Percentiles rank a stretch among this genome's conserved stretches.
These are phyloP conservation scores for Drosophila melanosoma DNA, from an alignment of 2,888 invertebrate genomes.

Conservation along the genomic window DNA sequence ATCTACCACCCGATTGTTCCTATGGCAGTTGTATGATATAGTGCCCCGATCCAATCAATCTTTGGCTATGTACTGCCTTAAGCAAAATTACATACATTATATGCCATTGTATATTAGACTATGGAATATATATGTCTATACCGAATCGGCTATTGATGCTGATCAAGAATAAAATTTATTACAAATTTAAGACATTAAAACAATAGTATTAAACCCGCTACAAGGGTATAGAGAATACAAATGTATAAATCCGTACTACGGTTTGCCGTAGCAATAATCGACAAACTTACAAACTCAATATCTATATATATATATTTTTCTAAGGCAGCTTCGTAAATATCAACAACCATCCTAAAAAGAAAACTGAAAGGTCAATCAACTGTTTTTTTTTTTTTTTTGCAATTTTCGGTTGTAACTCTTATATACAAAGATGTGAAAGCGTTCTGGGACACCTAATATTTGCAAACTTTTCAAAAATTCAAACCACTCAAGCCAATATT, in stretches of 20 bases:
- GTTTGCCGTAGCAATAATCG: slow-evolving; percentile 18
- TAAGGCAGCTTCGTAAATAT: slow-evolving; percentile 19
- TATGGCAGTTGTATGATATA: not conserved
- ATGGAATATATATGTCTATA: not conserved
- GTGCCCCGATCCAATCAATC: not conserved
- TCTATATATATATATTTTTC: slow-evolving; percentile 7
- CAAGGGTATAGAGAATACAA: not conserved
- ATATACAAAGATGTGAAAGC: not conserved
- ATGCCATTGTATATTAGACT: not conserved
- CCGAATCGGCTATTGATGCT: not conserved
- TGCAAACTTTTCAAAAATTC: slow-evolving; percentile 1
- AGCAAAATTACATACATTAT: not conserved
- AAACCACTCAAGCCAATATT: slow-evolving; percentile 1
- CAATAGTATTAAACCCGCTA: not conserved
- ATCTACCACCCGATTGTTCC: not conserved
- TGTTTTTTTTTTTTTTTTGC: not conserved
- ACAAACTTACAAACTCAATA: slow-evolving; percentile 15
- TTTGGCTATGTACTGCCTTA: not conserved
- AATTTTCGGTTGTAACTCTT: not conserved
- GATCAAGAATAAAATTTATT: not conserved
- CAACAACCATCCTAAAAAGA: not conserved
- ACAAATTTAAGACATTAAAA: not conserved
- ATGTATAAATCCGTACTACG: slow-evolving; percentile 11
- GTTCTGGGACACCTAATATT: not conserved
- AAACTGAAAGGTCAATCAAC: not conserved